A percentile compares a stretch with the other conserved stretches of the same genome.
These are phyloP conservation scores for Phyllotreta striolata DNA, from an alignment of 2,888 invertebrate species.

Conservation along the genomic window DNA sequence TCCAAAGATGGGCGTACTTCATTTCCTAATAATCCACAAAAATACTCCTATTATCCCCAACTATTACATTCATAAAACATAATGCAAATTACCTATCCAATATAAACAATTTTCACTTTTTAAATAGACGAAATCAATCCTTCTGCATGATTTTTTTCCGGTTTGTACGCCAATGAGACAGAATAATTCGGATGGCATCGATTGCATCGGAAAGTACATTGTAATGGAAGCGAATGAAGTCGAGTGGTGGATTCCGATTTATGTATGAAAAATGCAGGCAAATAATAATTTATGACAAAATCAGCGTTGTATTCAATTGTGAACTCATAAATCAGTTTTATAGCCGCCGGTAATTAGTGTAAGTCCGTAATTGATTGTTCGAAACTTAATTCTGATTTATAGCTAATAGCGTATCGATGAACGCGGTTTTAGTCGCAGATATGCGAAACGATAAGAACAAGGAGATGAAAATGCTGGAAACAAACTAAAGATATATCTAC, in stretches of 20 bases:
- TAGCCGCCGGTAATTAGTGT: constrained; percentile 56
- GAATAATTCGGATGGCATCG: constrained; percentile 27
- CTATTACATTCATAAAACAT: no score
- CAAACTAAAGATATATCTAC: no score
- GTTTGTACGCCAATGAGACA: neutral
- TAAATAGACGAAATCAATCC: neutral
- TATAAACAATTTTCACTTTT: no score
- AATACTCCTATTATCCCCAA: no score
- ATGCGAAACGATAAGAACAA: no score
- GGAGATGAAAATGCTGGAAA: no score
- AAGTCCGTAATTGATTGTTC: constrained; percentile 57
- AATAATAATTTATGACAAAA: constrained; percentile 54
- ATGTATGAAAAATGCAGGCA: constrained; percentile 46
- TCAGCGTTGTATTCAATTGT: constrained; percentile 54
- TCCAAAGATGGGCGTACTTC: constrained; percentile 1
- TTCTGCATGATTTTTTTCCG: neutral
- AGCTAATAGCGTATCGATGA: constrained; percentile 18
- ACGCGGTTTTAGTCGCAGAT: no score
- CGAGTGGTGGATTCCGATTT: constrained; percentile 44
- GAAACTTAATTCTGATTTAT: constrained; percentile 57
- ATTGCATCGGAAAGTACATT: constrained; percentile 34
- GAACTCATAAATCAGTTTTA: constrained; percentile 55
- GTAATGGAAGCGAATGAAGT: constrained; percentile 44
- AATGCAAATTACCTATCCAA: no score
- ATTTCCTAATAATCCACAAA: no score